phyloP scores from a whole-genome alignment of 92 coral and sea anemone genomes.

The Palythoa grandis region DNA sequence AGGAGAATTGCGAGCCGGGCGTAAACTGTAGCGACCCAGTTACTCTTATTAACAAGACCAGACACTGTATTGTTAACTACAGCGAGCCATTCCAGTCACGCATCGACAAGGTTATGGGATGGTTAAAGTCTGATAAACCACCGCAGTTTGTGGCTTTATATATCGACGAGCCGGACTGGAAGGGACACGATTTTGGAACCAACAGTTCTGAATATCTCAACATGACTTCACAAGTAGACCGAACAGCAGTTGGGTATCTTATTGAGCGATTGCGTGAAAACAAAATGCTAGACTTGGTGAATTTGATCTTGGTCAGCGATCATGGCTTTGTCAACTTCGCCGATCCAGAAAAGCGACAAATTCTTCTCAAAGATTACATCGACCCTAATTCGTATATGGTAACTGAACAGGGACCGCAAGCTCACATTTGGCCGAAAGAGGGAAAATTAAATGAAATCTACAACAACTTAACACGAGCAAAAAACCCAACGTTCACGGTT shows the following conservation, averaged over 20 bases:
- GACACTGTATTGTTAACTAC: slow-evolving; percentile 61
- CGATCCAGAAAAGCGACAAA: slow-evolving; percentile 1
- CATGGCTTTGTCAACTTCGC: slow-evolving; percentile 71
- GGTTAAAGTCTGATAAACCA: slow-evolving; percentile 65
- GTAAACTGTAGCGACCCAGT: slow-evolving; percentile 63
- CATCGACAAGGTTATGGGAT: slow-evolving; percentile 54
- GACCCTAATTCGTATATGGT: slow-evolving; percentile 45
- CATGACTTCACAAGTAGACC: slow-evolving; percentile 61
- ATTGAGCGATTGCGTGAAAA: slow-evolving; percentile 51
- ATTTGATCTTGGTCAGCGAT: slow-evolving; percentile 74
- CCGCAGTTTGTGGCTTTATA: slow-evolving; percentile 67
- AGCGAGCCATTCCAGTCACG: slow-evolving; percentile 51
- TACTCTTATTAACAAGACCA: slow-evolving; percentile 19
- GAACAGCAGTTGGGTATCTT: slow-evolving; percentile 66
- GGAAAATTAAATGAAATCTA: slow-evolving; percentile 58
- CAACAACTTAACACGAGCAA: slow-evolving; percentile 44
- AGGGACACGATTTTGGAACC: slow-evolving; percentile 62
- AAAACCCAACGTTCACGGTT: slow-evolving; percentile 40
- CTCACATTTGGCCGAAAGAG: slow-evolving; percentile 68
- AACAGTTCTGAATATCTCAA: slow-evolving; percentile 48
- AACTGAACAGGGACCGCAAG: slow-evolving; percentile 20
- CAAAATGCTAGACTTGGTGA: slow-evolving; percentile 61
- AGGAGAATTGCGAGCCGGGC: slow-evolving; percentile 52
- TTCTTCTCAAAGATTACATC: slow-evolving; percentile 34
- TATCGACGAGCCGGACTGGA: slow-evolving; percentile 74